These are phyloP conservation scores for Ceraclea dissimilis DNA, from an alignment of 2,888 invertebrate genomes.

Conservation along the genomic window DNA sequence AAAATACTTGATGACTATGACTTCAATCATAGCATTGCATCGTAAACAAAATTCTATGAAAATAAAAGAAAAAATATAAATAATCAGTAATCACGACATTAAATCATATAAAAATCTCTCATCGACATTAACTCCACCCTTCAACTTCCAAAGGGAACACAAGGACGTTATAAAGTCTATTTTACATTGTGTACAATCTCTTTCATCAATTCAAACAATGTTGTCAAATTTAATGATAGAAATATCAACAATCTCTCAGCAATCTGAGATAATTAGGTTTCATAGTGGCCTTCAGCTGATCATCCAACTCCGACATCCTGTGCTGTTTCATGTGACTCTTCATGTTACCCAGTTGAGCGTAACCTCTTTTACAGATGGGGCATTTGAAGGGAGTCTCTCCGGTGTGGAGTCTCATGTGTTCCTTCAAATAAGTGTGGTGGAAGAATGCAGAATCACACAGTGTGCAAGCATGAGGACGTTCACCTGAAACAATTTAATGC, in stretches of 20 bases:
- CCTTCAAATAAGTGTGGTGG: slow-evolving; percentile 41
- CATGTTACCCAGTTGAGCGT: slow-evolving; percentile 45
- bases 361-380: slow-evolving; percentile 43
- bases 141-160: too few species aligned
- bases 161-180: too few species aligned
- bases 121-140: too few species aligned
- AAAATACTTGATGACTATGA: too few species aligned
- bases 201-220: too few species aligned
- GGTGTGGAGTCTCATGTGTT: slow-evolving; percentile 45
- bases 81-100: too few species aligned
- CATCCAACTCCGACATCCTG: slow-evolving; percentile 38
- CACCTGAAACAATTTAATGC: slow-evolving; percentile 32
- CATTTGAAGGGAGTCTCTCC: slow-evolving; percentile 47
- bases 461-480: slow-evolving; percentile 40
- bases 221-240: too few species aligned
- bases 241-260: slow-evolving; percentile 32
- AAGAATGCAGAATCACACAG: slow-evolving; percentile 40
- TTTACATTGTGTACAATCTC: too few species aligned
- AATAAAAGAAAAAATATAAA: too few species aligned
- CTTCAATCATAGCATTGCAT: too few species aligned
- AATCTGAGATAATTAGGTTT: slow-evolving; percentile 40
- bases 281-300: slow-evolving; percentile 36
- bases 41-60: too few species aligned
- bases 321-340: slow-evolving; percentile 44
- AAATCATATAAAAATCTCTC: too few species aligned